Evolutionary conservation across 2,888 invertebrate genomes (phyloP), one percentile per base, ranked within the genome.

Genomic region (Oscheius sp.): DNA sequence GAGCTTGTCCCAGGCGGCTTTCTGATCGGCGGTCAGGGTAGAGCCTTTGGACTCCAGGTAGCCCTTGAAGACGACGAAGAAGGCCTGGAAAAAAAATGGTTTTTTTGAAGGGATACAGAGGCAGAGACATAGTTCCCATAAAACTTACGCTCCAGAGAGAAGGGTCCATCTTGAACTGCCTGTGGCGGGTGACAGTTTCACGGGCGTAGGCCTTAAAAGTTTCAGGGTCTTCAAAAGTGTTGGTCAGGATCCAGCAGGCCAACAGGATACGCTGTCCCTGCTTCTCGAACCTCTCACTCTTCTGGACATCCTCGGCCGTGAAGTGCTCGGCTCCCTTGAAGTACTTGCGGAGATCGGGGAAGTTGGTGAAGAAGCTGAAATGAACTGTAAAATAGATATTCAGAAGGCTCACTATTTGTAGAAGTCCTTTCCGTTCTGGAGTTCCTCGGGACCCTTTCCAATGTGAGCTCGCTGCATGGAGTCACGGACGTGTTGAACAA

Each of bases 101-200:
- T 5, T 13, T 37, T 13, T 10, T 10, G 29, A 1, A 10, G 11
- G 33, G 9, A 60, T 9, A 42, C 3, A 42, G 7, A 42, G 7
- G 7, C 42, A 42, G 42, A 5, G 21, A 5, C 42, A 42, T 5
- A 42, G 42, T 5, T 5, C 42, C 7, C 42, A 42, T 21, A 65
- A 50, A 13, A 51, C 75, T 59, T 68, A 84, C 85, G 73, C 76
- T 73, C 86, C 86, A 87, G 42, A 87, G 78, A n/a, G 82, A 78
- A 9, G 86, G 85, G 51, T 86, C 86, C 86, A 88, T 86, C 74
- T 88, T 88, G 84, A 79, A 88, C 51, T 79, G 79, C 9, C 85
- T 79, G 60, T 88, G 88, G 35, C 87, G 83, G 74, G 83, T 84
- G 75, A 88, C 77, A 32, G 83, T 83, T 71, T 87, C 87, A 32